phyloP scores from a whole-genome alignment of 64 coral and sea anemone species.

The Stichodactyla mertensii region DNA sequence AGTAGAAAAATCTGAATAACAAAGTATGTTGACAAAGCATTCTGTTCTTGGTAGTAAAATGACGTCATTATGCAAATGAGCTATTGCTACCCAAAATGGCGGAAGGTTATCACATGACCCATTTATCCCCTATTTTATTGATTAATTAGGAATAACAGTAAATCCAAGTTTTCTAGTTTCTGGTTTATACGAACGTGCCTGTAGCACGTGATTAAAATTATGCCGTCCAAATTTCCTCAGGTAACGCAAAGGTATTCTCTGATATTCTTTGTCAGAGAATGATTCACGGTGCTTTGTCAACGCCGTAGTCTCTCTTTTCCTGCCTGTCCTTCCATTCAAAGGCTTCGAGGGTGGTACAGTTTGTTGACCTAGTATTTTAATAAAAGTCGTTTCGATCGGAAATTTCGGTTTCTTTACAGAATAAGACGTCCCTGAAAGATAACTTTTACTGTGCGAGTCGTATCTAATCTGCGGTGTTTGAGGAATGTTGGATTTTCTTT shows the following conservation, averaged over 20 bases:
- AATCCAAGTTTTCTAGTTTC: slow-evolving; percentile 25
- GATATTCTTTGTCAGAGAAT: neutral
- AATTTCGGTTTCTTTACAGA: neutral
- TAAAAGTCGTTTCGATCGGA: slow-evolving; percentile 31
- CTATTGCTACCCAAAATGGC: too few species aligned
- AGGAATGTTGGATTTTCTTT: neutral
- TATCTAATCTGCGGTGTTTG: slow-evolving; percentile 2
- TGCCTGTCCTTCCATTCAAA: neutral
- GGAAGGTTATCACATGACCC: too few species aligned
- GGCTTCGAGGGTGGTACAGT: slow-evolving; percentile 23
- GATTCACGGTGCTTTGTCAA: neutral
- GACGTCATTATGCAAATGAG: too few species aligned
- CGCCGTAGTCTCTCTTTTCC: neutral
- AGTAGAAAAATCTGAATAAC: too few species aligned
- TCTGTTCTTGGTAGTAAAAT: too few species aligned
- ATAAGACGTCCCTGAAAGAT: neutral
- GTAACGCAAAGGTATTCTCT: slow-evolving; percentile 31
- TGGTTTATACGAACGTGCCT: slow-evolving; percentile 59
- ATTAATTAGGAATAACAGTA: slow-evolving; percentile 43
- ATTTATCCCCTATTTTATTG: neutral
- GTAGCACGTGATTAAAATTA: slow-evolving; percentile 53
- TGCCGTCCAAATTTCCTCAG: slow-evolving; percentile 32
- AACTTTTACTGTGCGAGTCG: slow-evolving; percentile 14
- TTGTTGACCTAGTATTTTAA: slow-evolving; percentile 48
- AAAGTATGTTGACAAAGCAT: too few species aligned